Base-by-base conservation (phyloP, 2,888 invertebrate species). In the Leucophenga montana region DNA sequence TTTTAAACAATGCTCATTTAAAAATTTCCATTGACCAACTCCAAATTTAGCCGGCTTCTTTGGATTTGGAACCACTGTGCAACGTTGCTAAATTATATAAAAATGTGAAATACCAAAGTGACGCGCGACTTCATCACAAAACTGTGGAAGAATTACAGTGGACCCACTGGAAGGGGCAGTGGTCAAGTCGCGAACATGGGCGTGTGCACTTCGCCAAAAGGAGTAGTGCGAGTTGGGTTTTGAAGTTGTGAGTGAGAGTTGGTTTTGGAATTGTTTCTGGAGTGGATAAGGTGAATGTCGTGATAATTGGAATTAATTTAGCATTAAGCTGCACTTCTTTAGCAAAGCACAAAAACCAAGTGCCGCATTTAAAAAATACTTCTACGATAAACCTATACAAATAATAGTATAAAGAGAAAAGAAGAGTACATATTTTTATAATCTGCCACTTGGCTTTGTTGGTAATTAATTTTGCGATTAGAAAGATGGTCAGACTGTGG, bases 301-400 rank as follows among this genome's bases (percentile, higher is more conserved):
- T 78, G 79, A 83, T 83, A 82, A 82, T 82, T 83, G 82, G 82
- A 83, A 83, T 82, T 82, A 82, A 82, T 82, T 83, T 80, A 82
- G 83, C 82, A 83, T 82, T 83, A 81, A 79, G 78, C 83, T 75
- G 77, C 81, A 81, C 76, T 82, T 78, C 79, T 81, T 20, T 48
- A 20, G 46, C 44, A 22, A n/a, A 14, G 22, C 13, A n/a, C n/a
- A 18, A 33, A 22, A 22, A 16, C 13, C 44, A 14, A 56, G 56
- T 56, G 56, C 22, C 16, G 50, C 56, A 22, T 56, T 39, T 39
- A 11, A 39, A 39, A 39, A 39, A 39, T 39, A 11, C 39, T 39
- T 39, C 11, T 39, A 27, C 39, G 8, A 39, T 39, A 39, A 5
- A 11, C 8, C 2, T 4, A 13, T 4, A 46, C 50, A 16, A 50